Conservation (phyloP, 2,888 invertebrate species). For the Athalia cordata region DNA sequence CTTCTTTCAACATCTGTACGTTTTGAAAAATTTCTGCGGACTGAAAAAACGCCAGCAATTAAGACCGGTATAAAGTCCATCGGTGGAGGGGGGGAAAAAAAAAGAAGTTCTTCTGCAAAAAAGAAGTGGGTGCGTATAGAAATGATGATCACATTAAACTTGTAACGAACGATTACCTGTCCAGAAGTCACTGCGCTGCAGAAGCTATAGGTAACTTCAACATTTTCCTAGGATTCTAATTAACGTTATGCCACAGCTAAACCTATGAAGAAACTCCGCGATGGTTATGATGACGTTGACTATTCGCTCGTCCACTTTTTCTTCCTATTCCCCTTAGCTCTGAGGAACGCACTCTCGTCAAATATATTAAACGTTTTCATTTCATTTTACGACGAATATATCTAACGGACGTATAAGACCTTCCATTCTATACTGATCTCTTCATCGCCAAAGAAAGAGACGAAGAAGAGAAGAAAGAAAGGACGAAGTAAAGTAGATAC, state of each 20-base stretch:
- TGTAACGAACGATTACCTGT: slow-evolving; percentile 53
- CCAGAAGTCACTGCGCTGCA: background rate
- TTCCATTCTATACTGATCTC: background rate
- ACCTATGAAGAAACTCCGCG: slow-evolving; percentile 55
- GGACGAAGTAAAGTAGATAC: background rate
- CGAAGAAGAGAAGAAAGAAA: too few species aligned
- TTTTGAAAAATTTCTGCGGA: too few species aligned
- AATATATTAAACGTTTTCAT: slow-evolving; percentile 23
- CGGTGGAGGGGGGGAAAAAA: slow-evolving; percentile 41
- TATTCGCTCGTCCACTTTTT: background rate
- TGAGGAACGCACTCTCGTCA: slow-evolving; percentile 16
- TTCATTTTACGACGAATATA: slow-evolving; percentile 31
- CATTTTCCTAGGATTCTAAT: slow-evolving; percentile 59
- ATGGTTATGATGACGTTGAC: slow-evolving; percentile 33
- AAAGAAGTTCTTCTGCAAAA: slow-evolving; percentile 45
- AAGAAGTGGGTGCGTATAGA: slow-evolving; percentile 41
- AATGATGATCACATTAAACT: slow-evolving; percentile 54
- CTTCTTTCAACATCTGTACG: background rate
- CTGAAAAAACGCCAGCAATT: slow-evolving; percentile 20
- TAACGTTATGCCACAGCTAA: slow-evolving; percentile 58
- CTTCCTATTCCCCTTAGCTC: background rate
- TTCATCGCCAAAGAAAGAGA: slow-evolving; percentile 18
- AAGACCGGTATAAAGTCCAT: slow-evolving; percentile 54
- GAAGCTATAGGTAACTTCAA: background rate
- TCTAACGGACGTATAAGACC: slow-evolving; percentile 16